Base-by-base conservation (phyloP, 2,113 vertebrate genomes). In the Otolemur garnettii region DNA sequence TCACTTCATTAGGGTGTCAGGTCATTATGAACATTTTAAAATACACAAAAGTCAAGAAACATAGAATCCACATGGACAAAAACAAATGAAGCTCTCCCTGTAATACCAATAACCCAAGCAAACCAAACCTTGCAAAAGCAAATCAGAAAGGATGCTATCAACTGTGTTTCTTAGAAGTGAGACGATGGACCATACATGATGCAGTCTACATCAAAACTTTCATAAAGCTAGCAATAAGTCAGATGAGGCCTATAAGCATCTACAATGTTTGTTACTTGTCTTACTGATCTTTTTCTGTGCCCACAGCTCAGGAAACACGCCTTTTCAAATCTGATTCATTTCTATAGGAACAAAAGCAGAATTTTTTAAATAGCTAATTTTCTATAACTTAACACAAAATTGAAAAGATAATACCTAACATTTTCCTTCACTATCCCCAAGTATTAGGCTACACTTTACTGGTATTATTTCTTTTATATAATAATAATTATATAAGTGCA, bases 271-370 rank as follows among this genome's bases (percentile, higher is more conserved):
- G 28, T 84, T 74, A 83, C 55, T 74, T 35, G 45, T 55, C 59
- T 75, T 92, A 17, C 33, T 77, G 33, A 92, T 38, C n/a, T 53
- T 83, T 75, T 77, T 42, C 71, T 66, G 13, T 42, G 71, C 12
- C 42, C 13, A 84, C 33, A 77, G 77, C 57, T 42, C 19, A 85
- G 45, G 19, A 66, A 74, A 55, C 21, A 62, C 68, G 80, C 30
- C 55, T 93, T 72, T 93, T 71, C 84, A 62, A 78, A 80, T 80
- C 28, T n/a, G 50, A 59, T 57, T 87, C 22, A 8, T 71, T 87
- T 87, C 75, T 72, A 30, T 15, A 60, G 64, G 5, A 17, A 6
- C 17, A 71, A 93, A 93, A 68, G n/a, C 13, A 75, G 17, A 64
- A 82, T 19, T 1, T 4, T 69, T 38, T 59, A 87, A 93, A 86